phyloP scores from a whole-genome alignment of 92 coral and sea anemone genomes.

The Bergia sp. region DNA sequence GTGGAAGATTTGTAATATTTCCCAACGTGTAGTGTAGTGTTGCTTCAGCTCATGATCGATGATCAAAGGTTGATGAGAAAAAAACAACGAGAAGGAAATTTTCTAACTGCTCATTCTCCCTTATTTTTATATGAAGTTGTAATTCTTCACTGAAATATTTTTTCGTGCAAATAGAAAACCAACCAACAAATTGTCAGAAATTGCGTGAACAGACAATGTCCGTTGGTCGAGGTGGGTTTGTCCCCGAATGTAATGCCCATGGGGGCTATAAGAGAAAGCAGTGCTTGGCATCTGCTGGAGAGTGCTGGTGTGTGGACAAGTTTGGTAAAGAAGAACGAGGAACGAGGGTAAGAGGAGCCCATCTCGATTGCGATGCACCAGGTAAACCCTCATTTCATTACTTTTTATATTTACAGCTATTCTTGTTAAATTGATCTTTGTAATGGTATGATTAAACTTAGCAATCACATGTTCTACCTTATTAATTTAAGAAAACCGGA shows the following conservation, averaged over 20 bases:
- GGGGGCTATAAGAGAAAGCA: constrained; percentile 82
- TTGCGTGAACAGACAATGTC: constrained; percentile 56
- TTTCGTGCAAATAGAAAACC: constrained; percentile 11
- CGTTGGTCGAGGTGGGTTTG: constrained; percentile 58
- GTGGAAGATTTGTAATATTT: too few relatives aligned
- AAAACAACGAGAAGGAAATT: background rate
- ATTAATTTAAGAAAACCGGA: too few relatives aligned
- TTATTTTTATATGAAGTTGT: background rate
- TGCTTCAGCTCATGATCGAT: too few relatives aligned
- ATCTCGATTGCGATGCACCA: constrained; percentile 78
- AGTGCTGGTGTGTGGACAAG: constrained; percentile 94
- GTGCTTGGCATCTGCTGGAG: constrained; percentile 69
- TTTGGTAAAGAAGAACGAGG: constrained; percentile 81
- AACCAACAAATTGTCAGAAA: constrained; percentile 74
- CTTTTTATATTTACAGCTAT: background rate
- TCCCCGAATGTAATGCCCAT: constrained; percentile 66
- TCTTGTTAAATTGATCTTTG: too few relatives aligned
- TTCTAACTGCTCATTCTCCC: background rate
- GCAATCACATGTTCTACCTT: too few relatives aligned
- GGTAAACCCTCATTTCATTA: constrained; percentile 41
- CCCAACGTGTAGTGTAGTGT: too few relatives aligned
- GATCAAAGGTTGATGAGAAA: background rate
- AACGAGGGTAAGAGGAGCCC: constrained; percentile 74
- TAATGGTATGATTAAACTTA: too few relatives aligned
- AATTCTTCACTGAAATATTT: background rate